Evolutionary conservation across 2,888 invertebrate genomes (phyloP).

Genomic region (Leucophora obtusa): DNA sequence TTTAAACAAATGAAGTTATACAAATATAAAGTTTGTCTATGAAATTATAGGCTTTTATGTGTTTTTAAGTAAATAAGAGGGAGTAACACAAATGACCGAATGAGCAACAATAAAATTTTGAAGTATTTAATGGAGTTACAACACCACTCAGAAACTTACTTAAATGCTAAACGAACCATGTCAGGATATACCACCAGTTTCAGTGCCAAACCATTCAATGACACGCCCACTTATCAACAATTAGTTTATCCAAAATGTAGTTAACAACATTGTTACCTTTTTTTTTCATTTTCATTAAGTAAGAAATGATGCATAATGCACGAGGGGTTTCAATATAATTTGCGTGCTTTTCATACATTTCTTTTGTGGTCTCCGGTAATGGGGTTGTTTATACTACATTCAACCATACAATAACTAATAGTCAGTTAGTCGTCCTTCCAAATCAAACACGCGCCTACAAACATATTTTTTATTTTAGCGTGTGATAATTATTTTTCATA

Average conservation of each 20-base stretch:
- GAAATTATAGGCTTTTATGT: slow-evolving; percentile 41
- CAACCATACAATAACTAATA: neutral
- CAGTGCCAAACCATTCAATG: slow-evolving; percentile 51
- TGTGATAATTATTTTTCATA: slow-evolving; percentile 75
- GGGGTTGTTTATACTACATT: slow-evolving; percentile 48
- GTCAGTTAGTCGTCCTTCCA: slow-evolving; percentile 9
- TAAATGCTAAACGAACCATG: slow-evolving; percentile 43
- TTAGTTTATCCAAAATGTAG: slow-evolving; percentile 54
- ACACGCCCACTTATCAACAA: slow-evolving; percentile 67
- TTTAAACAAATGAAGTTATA: slow-evolving; percentile 39
- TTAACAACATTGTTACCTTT: slow-evolving; percentile 48
- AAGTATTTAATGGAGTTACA: slow-evolving; percentile 60
- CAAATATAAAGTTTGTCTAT: slow-evolving; percentile 35
- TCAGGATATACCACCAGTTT: neutral
- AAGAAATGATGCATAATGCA: slow-evolving; percentile 47
- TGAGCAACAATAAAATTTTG: slow-evolving; percentile 31
- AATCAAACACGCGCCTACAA: slow-evolving; percentile 52
- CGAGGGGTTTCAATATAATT: slow-evolving; percentile 35
- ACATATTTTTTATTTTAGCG: slow-evolving; percentile 67
- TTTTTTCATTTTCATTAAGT: slow-evolving; percentile 39
- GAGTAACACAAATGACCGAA: slow-evolving; percentile 34
- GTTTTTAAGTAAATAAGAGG: neutral
- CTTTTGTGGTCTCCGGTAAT: slow-evolving; percentile 19
- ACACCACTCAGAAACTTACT: slow-evolving; percentile 34
- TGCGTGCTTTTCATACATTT: slow-evolving; percentile 35